Evolutionary conservation across 2,113 vertebrate genomes (phyloP).

Genomic region (Gavia stellata): DNA sequence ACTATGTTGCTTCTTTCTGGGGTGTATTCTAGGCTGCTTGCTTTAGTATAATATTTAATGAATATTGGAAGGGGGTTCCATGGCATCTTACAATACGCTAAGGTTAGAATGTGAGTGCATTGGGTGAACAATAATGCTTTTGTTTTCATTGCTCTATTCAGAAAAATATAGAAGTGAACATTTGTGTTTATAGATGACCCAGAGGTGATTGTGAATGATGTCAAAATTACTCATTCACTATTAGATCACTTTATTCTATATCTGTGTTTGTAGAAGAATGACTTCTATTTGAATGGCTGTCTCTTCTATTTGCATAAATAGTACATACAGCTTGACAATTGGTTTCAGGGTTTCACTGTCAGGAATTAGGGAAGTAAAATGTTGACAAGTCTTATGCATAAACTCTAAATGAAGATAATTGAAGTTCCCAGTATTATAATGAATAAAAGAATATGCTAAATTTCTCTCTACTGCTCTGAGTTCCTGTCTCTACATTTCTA

Average conservation of each 20-base stretch:
- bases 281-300: conserved; percentile 23
- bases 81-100: not conserved
- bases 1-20: not conserved
- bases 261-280: conserved; percentile 20
- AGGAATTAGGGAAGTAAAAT: conserved; percentile 32
- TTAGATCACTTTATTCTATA: conserved; percentile 13
- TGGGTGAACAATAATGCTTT: not conserved
- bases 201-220: not conserved
- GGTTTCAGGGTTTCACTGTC: conserved; percentile 38
- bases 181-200: not conserved
- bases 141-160: not conserved
- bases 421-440: not conserved
- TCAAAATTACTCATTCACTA: conserved; percentile 37
- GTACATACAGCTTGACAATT: conserved; percentile 31
- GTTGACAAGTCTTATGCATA: conserved; percentile 8
- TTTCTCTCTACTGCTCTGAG: not conserved
- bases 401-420: conserved; percentile 34
- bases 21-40: not conserved
- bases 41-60: not conserved
- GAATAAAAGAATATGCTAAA: not conserved
- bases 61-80: not conserved
- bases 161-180: not conserved
- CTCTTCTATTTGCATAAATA: conserved; percentile 50
- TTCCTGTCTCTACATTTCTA: not conserved
- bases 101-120: not conserved